phyloP scores from a whole-genome alignment of 92 coral and sea anemone species.

The Pocillopora grandis region DNA sequence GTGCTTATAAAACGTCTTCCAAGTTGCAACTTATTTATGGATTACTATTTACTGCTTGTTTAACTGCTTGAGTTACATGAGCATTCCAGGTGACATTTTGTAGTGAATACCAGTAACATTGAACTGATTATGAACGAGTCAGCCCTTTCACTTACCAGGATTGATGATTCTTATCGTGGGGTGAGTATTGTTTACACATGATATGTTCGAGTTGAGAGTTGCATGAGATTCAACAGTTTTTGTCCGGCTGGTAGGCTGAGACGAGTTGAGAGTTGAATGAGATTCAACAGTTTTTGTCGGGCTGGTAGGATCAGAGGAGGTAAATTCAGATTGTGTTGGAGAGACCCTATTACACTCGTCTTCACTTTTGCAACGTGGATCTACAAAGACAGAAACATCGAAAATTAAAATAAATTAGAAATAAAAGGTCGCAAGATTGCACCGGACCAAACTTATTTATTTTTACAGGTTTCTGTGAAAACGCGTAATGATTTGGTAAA shows the following conservation, averaged over 20 bases:
- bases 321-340: neutral
- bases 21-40: no score
- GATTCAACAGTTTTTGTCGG: neutral
- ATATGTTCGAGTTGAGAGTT: neutral
- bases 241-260: neutral
- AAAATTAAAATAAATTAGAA: no score
- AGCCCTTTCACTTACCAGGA: neutral
- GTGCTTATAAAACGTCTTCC: no score
- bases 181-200: no score
- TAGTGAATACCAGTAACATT: no score
- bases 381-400: conserved; percentile 10
- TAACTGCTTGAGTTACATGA: no score
- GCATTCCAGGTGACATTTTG: no score
- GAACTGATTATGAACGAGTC: no score
- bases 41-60: no score
- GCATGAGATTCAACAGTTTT: neutral
- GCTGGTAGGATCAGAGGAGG: neutral
- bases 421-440: neutral
- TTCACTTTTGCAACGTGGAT: conserved; percentile 33
- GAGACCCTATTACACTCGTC: conserved; percentile 34
- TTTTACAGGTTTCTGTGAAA: no score
- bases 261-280: neutral
- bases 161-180: neutral
- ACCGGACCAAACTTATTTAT: no score
- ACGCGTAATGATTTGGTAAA: no score